Percentiles rank a stretch among this genome's conserved stretches.
Conservation (phyloP, 2,113 vertebrate species). For the Nicator chloris region DNA sequence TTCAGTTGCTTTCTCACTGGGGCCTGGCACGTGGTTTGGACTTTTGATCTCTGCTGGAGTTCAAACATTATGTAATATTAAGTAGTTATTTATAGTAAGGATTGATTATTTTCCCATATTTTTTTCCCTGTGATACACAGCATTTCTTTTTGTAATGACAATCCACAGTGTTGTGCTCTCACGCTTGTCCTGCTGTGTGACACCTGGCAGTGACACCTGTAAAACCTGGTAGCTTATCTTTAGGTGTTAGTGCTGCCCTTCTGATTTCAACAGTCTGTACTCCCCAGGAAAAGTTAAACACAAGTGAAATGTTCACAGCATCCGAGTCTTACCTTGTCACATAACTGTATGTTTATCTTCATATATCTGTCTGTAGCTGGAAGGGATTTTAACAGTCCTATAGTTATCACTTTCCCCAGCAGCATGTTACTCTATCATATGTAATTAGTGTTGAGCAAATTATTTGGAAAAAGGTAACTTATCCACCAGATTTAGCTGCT, state of each 20-base stretch:
- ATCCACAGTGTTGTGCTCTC: neutral
- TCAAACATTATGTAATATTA: neutral
- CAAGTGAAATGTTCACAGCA: neutral
- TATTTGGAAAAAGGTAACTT: neutral
- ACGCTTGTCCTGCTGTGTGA: neutral
- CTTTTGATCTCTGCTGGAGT: neutral
- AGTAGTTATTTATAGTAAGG: neutral
- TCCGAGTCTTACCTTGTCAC: neutral
- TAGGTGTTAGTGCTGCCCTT: neutral
- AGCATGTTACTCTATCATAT: neutral
- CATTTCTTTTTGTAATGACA: neutral
- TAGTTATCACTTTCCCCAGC: neutral
- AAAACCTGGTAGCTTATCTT: neutral
- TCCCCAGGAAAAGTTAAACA: rapidly evolving
- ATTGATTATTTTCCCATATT: neutral
- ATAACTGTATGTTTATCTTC: rapidly evolving
- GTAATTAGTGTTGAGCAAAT: neutral
- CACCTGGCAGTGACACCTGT: neutral
- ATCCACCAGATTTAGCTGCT: neutral
- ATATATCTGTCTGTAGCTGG: neutral
- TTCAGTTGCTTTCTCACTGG: neutral
- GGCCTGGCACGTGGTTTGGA: neutral
- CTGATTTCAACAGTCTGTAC: neutral
- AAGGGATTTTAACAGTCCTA: neutral
- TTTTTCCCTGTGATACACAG: neutral